Evolutionary conservation across 2,797 vertebrate species (phyloP), one percentile per base, ranked within the genome.

Genomic region (Danionella dracula): DNA sequence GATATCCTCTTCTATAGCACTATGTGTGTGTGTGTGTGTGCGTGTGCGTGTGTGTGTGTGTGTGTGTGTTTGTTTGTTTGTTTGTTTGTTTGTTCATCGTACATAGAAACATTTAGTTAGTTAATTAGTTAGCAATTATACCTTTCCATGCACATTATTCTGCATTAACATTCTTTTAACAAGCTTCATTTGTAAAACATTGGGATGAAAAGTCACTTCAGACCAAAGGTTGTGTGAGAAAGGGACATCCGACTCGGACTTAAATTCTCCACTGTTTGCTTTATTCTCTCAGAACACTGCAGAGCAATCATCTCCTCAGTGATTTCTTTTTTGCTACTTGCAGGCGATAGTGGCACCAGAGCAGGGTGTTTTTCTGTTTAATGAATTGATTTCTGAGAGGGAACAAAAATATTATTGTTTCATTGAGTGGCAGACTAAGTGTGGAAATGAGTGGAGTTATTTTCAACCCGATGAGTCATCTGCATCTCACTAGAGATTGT

Each of bases 391-490:
- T 51, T 16, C 46, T 48, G 60, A 46, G 64, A 54, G 21, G 32
- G 65, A 67, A 48, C 51, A 53, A 42, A 57, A 71, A 63, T 54
- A 41, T 68, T 75, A 54, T 48, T 53, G 63, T 64, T 56, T 37
- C 35, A 50, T n/a, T 29, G 60, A 58, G 54, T 58, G 55, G 41
- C 62, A 55, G 48, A 20, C 21, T 46, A 45, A 49, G 70, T 41
- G 50, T 49, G 31, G 7, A 35, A 32, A 45, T 16, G 49, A 66
- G 50, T 44, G 15, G 44, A 62, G 66, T 54, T 72, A 73, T 73
- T 68, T 73, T 65, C 56, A 64, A 45, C 38, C 64, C 38, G 41
- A 37, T 60, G 71, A 75, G 59, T 75, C 68, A 75, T 56, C 12
- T 29, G 19, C 20, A n/a, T 66, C 63, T 70, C 41, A 41, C 37